Evolutionary conservation across 2,113 vertebrate species (phyloP), one percentile per base, ranked within the genome.

Genomic region (Pao palembangensis): DNA sequence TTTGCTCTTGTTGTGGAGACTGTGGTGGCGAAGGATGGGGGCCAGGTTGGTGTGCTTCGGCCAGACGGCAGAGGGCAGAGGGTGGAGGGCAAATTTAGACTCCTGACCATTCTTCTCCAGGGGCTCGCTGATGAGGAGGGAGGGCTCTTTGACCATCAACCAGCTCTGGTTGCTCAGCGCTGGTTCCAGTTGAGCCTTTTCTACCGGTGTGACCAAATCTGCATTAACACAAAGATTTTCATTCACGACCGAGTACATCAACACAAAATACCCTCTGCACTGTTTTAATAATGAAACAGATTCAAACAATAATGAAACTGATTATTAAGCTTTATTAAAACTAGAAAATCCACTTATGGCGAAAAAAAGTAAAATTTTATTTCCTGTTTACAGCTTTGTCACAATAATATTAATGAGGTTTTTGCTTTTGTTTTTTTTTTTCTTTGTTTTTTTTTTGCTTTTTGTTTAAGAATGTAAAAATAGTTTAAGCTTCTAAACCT

Each of bases 41-140:
- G 64, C 79, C 64, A 87, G 68, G 73, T 91, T 88, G 0, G 72
- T 76, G 75, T 91, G 88, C 71, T 92, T 92, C 0, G 90, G 89
- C 90, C 90, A 91, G 7, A 83, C 70, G 0, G 78, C 84, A 0
- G 84, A 66, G 6, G 89, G 85, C 17, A 88, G 61, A 21, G 85
- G 78, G 28, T 89, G 89, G 31, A 84, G 73, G 73, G 47, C 55
- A 12, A 88, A 76, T 52, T 91, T 92, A 20, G 89, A 77, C 46
- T 91, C 90, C 64, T 83, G 88, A 83, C 83, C 84, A 69, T 57
- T 86, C 70, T 90, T 87, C 61, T 88, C 88, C 4, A 90, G 73
- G 7, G 89, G 83, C 55, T 90, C 89, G 17, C 90, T 90, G 61
- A 89, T 86, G 41, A 89, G 84, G 52, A 88, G 68, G 3, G 85